Evolutionary conservation across 2,113 vertebrate genomes (phyloP).

Genomic region (Octodon degus): DNA sequence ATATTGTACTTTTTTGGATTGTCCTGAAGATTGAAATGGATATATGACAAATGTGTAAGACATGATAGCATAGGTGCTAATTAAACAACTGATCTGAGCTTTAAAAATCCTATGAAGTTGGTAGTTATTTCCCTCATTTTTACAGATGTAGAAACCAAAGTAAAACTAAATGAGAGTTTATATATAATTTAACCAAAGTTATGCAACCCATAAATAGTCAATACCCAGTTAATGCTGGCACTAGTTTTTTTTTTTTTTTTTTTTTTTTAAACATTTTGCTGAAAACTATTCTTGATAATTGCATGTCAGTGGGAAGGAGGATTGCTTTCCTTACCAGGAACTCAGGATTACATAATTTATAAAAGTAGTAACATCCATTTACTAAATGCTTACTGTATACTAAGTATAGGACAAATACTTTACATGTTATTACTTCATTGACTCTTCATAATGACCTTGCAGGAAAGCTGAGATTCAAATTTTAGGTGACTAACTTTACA

Average conservation of each 20-base stretch:
- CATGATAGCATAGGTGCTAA: not conserved
- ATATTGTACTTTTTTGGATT: not conserved
- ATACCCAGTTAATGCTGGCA: not conserved
- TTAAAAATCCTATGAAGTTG: not conserved
- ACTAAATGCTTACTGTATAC: not conserved
- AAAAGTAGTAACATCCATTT: conserved; percentile 22
- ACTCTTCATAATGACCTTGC: not conserved
- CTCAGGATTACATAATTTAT: conserved; percentile 28
- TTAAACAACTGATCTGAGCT: not conserved
- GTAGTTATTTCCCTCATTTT: not conserved
- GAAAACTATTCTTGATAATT: not conserved
- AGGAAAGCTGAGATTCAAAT: not conserved
- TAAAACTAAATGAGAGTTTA: not conserved
- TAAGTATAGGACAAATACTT: not conserved
- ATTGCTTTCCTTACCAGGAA: not conserved
- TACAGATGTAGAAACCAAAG: conserved; percentile 1
- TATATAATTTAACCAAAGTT: not conserved
- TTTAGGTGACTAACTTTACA: not conserved
- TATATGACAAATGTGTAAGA: not conserved
- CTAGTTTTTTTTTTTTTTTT: not conserved
- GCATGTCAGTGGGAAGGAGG: not conserved
- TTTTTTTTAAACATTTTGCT: not conserved
- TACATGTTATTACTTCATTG: not conserved
- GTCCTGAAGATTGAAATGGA: not conserved
- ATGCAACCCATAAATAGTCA: not conserved